These are phyloP conservation scores for Nemopilema nomurai DNA, from an alignment of 30 jellyfish, hydroid and myxozoan genomes.

Conservation along the genomic window DNA sequence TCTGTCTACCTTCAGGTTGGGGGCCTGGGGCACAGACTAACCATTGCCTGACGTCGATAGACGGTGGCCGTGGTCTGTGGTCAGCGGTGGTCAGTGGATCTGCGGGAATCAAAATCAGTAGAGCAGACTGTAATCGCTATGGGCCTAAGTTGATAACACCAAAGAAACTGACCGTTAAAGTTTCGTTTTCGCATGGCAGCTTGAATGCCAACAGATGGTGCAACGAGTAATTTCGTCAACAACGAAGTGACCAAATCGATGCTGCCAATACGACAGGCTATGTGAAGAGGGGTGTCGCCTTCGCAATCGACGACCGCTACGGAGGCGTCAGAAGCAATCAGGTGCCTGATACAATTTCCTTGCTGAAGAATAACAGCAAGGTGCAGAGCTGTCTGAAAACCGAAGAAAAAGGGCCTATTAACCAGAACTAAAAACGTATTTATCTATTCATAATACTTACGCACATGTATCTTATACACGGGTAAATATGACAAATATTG, in stretches of 20 bases:
- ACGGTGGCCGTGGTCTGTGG: no score
- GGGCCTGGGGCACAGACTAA: no score
- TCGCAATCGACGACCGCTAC: slow-evolving; percentile 54
- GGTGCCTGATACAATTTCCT: background rate
- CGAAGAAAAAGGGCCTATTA: no score
- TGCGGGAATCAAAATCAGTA: no score
- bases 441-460: no score
- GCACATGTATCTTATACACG: no score
- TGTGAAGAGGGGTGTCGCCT: slow-evolving; percentile 70
- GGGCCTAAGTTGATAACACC: background rate
- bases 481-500: no score
- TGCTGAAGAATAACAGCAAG: slow-evolving; percentile 45
- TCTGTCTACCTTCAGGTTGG: no score
- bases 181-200: background rate
- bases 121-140: no score
- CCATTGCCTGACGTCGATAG: no score
- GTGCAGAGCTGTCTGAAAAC: slow-evolving; percentile 53
- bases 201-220: background rate
- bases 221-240: background rate
- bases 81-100: no score
- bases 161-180: background rate
- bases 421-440: no score
- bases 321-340: slow-evolving; percentile 47
- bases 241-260: background rate
- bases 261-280: slow-evolving; percentile 40